Base-by-base conservation (phyloP, 1,140 invertebrate species). In the Globodera rostochiensis region DNA sequence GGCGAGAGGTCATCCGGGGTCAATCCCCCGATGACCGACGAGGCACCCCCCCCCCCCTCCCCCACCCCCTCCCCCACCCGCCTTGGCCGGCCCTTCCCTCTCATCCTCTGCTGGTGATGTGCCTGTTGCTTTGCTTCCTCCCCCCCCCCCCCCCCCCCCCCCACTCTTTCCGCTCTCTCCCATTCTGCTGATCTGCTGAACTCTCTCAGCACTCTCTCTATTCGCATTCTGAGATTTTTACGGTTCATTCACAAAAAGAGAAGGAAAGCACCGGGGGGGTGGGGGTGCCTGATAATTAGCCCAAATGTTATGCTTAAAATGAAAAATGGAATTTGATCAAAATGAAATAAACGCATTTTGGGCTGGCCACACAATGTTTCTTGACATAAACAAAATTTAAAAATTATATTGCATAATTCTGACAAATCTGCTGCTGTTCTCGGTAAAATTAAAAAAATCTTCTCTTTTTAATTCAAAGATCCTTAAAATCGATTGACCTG, bases 1-100 rank as follows among this genome's bases (percentile, higher is more conserved):
- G 46, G 69, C 11, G 69, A 71, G 69, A 71, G 69, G 69, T 71
- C 69, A 71, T 47, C 69, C 69, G 69, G 69, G 69, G 69, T 71
- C 69, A 71, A 71, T 71, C 69, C 69, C 69, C 69, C 46, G 69
- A 45, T 71, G 25, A 60, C 57, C 57, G 57, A 15, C 13, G 8
- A 53, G 57, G 19, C 57, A 11, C 9, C 11, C 57, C n/a, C 69
- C 46, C 25, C 21, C 8, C 46, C 69, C 21, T 9, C 19, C 46
- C 46, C 67, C 67, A 7, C n/a, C n/a, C n/a, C n/a, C n/a, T n/a
- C n/a, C n/a, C n/a, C n/a, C 67, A 1, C 69, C 25, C 69, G 25
- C 25, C 69, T 71, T 36, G 69, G 25, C 60, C 60, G n/a, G 13
- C 69, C 69, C 21, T 71, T 60, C 69, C 25, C 69, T 71, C 25